Conservation (phyloP, 2,113 vertebrate genomes). For the Talpa occidentalis region DNA sequence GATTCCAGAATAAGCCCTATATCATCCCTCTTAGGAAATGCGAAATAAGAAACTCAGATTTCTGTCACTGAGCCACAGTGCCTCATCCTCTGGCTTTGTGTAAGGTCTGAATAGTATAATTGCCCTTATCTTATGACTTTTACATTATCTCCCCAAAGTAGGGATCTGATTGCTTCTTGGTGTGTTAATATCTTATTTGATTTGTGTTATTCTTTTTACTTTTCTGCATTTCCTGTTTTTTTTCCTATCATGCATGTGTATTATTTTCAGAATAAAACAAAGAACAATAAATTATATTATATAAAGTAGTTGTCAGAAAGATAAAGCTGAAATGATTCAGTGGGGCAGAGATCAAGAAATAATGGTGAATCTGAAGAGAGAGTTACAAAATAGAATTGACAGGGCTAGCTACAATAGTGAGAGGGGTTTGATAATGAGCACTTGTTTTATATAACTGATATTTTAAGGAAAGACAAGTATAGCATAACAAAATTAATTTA, state of each 20-base stretch:
- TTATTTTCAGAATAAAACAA: neutral
- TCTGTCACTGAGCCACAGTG: neutral
- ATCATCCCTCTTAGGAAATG: neutral
- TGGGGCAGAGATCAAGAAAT: neutral
- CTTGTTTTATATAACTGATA: neutral
- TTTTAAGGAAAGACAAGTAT: slow-evolving; percentile 21
- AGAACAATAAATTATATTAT: neutral
- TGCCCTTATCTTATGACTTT: neutral
- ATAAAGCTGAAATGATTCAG: neutral
- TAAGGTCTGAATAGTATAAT: neutral
- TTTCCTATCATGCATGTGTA: neutral
- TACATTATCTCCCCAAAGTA: too few relatives aligned
- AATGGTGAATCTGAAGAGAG: neutral
- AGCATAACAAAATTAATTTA: neutral
- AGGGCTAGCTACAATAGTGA: neutral
- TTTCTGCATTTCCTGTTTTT: neutral
- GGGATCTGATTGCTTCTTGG: neutral
- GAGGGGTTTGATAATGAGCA: neutral
- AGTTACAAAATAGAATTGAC: neutral
- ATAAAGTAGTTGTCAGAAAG: neutral
- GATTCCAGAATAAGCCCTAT: neutral
- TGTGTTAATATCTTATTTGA: neutral
- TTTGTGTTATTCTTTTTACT: neutral
- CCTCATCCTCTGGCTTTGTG: neutral
- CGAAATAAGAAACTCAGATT: neutral